Conservation (phyloP, 2,113 vertebrate genomes). For the Dascyllus trimaculatus region DNA sequence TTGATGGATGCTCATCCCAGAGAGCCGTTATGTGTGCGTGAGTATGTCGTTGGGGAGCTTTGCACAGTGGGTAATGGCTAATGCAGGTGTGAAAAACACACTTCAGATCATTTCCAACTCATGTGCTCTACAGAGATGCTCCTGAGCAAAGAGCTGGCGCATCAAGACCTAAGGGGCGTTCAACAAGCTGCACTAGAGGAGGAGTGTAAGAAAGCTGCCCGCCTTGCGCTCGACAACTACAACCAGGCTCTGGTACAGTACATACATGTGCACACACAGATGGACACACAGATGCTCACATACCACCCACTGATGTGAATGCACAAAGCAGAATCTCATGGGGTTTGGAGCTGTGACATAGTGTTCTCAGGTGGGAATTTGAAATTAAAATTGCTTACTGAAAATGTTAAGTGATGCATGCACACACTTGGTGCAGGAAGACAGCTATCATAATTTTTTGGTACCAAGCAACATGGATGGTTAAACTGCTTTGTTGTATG, state of each 20-base stretch:
- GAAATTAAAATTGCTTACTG: constrained; percentile 62
- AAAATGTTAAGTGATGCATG: constrained; percentile 71
- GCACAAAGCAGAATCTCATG: constrained; percentile 44
- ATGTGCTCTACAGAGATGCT: constrained; percentile 72
- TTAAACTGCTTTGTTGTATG: constrained; percentile 68
- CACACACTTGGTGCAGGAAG: constrained; percentile 52
- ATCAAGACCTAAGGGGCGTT: constrained; percentile 69
- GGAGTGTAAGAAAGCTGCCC: constrained; percentile 67
- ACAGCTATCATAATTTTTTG: constrained; percentile 27
- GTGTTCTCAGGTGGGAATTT: constrained; percentile 57
- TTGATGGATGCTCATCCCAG: constrained; percentile 70
- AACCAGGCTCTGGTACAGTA: constrained; percentile 82
- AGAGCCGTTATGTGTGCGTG: constrained; percentile 49
- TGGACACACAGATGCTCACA: constrained; percentile 40
- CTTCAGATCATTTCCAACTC: constrained; percentile 22
- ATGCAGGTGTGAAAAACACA: constrained; percentile 37
- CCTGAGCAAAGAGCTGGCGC: constrained; percentile 60
- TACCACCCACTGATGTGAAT: constrained; percentile 25
- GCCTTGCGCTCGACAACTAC: constrained; percentile 74
- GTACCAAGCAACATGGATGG: constrained; percentile 49
- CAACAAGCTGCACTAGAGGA: constrained; percentile 72
- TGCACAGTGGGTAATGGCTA: constrained; percentile 25
- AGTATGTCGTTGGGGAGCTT: constrained; percentile 36
- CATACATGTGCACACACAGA: constrained; percentile 34
- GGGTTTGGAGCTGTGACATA: constrained; percentile 41